Conservation (phyloP, 2,113 vertebrate species). For the Engystomops pustulosus region DNA sequence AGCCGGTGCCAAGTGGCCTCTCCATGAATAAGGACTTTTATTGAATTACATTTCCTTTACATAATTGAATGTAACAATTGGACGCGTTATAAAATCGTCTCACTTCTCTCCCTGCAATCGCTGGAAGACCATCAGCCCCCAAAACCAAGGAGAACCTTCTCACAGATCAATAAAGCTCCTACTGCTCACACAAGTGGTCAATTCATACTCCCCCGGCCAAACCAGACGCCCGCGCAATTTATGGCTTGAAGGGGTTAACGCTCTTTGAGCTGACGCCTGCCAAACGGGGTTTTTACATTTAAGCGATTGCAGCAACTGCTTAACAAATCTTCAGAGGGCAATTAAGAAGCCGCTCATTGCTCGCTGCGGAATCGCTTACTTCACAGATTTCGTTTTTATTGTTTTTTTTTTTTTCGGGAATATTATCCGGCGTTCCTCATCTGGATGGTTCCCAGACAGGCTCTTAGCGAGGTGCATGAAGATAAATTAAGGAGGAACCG, state of each 20-base stretch:
- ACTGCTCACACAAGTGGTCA: background rate
- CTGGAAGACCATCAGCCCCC: too few relatives aligned
- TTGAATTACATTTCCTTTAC: background rate
- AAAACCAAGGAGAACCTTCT: background rate
- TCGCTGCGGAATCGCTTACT: conserved; percentile 54
- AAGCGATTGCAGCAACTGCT: conserved; percentile 55
- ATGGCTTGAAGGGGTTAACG: conserved; percentile 34
- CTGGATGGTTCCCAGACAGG: conserved; percentile 50
- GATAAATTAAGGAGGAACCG: conserved; percentile 38
- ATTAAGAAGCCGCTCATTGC: conserved; percentile 54
- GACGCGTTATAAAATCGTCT: background rate
- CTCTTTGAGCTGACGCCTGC: conserved; percentile 46
- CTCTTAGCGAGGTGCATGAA: conserved; percentile 53
- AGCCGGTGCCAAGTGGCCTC: background rate
- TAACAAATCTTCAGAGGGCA: conserved; percentile 59
- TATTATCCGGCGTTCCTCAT: conserved; percentile 51
- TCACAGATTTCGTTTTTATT: conserved; percentile 48
- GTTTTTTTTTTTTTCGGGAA: conserved; percentile 40
- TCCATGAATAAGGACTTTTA: background rate
- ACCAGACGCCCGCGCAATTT: background rate
- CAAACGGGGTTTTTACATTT: conserved; percentile 49
- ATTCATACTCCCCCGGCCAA: background rate
- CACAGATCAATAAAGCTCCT: background rate
- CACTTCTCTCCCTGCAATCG: background rate
- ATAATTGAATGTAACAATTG: background rate